Conservation (phyloP, 2,113 vertebrate genomes). For the human region GRCh38 chr5:29440501-29441000, state of each 20-base stretch:
- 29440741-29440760: neutral
- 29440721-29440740: neutral
- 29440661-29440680: neutral
- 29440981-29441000: constrained; percentile 41
- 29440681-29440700: neutral
- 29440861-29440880: constrained; percentile 16
- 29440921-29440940: constrained; percentile 68
- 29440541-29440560: neutral
- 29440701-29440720: neutral
- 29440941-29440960: neutral
- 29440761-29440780: neutral
- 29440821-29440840: neutral
- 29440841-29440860: constrained; percentile 41
- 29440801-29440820: neutral
- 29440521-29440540: neutral
- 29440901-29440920: constrained; percentile 51
- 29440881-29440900: constrained; percentile 42
- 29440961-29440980: constrained; percentile 33
- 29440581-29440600: neutral
- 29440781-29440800: constrained; percentile 32
- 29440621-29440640: neutral
- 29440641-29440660: neutral
- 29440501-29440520: neutral
- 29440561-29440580: neutral
- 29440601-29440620: neutral